Evolutionary conservation across 1,140 invertebrate genomes (phyloP).

Genomic region (Macrobrachium rosenbergii): DNA sequence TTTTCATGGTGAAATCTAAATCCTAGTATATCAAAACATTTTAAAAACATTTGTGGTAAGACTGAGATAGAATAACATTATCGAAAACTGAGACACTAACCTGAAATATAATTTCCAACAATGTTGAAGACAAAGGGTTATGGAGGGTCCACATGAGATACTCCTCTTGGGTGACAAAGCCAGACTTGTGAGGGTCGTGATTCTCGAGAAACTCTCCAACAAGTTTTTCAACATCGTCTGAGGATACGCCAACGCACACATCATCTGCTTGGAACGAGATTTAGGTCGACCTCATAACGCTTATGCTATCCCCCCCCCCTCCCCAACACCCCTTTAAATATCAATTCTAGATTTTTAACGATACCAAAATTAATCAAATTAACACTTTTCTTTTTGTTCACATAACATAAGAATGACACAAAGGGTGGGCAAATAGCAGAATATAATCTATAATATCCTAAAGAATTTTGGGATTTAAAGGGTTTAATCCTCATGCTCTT

Average conservation of each 20-base stretch:
- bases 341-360: too few relatives aligned
- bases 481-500: too few relatives aligned
- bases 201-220: slow-evolving; percentile 70
- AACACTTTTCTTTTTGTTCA: too few relatives aligned
- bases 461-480: too few relatives aligned
- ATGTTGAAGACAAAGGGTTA: slow-evolving; percentile 78
- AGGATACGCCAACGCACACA: slow-evolving; percentile 53
- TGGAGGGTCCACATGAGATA: slow-evolving; percentile 88
- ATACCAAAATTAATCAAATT: too few relatives aligned
- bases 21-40: not conserved
- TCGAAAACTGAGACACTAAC: slow-evolving; percentile 67
- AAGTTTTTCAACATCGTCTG: slow-evolving; percentile 66
- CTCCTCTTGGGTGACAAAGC: slow-evolving; percentile 79
- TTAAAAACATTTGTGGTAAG: not conserved
- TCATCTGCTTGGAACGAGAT: slow-evolving; percentile 49
- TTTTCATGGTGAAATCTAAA: too few relatives aligned
- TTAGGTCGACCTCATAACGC: slow-evolving; percentile 45
- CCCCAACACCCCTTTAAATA: too few relatives aligned
- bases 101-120: slow-evolving; percentile 83
- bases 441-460: too few relatives aligned
- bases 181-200: slow-evolving; percentile 67
- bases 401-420: too few relatives aligned
- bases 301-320: not conserved
- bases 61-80: not conserved
- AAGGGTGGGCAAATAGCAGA: too few relatives aligned